Evolutionary conservation across 2,888 invertebrate species (phyloP).

Genomic region (Ophraella communa): DNA sequence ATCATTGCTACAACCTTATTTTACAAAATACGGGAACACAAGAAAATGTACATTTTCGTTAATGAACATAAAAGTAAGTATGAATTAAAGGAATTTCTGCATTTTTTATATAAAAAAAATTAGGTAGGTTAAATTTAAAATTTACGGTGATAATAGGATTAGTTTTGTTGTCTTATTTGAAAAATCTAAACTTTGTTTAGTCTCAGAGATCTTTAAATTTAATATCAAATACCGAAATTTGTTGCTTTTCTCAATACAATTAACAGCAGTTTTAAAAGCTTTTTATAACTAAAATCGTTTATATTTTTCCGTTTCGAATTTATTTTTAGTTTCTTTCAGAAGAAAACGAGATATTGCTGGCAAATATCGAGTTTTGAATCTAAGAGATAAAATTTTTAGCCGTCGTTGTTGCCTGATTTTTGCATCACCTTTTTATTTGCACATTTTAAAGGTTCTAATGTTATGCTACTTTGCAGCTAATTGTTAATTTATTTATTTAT

Average conservation of each 20-base stretch:
- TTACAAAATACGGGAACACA: neutral
- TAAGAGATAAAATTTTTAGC: neutral
- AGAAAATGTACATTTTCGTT: neutral
- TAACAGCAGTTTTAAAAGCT: too few species aligned
- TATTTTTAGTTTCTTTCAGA: too few species aligned
- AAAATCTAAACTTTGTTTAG: neutral
- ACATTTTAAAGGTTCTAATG: constrained; percentile 44
- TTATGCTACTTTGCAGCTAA: constrained; percentile 40
- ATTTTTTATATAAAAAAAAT: neutral
- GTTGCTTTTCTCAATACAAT: too few species aligned
- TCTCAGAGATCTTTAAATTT: neutral
- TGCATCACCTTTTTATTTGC: constrained; percentile 40
- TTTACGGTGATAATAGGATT: constrained; percentile 8
- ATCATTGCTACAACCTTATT: too few species aligned
- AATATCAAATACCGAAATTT: neutral
- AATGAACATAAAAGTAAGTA: neutral
- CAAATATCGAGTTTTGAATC: neutral
- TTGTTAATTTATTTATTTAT: constrained; percentile 38
- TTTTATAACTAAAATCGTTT: too few species aligned
- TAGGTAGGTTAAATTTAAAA: constrained; percentile 4
- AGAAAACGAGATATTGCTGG: too few species aligned
- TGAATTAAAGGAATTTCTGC: neutral
- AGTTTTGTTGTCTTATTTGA: neutral
- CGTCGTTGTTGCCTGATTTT: neutral
- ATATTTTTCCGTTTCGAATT: too few species aligned